Evolutionary conservation across 2,113 vertebrate genomes (phyloP).

Genomic region (Myocastor coypus): DNA sequence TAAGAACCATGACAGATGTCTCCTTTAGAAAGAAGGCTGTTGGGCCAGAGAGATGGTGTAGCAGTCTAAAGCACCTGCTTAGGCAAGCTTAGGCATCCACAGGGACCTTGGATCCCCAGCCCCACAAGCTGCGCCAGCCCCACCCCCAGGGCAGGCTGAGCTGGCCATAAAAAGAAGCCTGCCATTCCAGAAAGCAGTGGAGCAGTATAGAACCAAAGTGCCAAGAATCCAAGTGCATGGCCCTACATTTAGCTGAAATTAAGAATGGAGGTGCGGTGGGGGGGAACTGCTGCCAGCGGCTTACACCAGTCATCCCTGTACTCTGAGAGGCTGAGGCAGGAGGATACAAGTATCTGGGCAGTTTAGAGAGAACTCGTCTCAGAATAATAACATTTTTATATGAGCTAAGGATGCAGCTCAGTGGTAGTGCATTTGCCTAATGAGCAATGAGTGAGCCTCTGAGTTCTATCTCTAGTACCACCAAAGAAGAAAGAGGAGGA

Average conservation of each 20-base stretch:
- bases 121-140: too few relatives aligned
- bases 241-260: background rate
- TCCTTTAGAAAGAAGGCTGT: background rate
- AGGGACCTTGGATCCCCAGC: too few relatives aligned
- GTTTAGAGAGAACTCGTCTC: background rate
- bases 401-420: background rate
- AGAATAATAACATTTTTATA: background rate
- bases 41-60: too few relatives aligned
- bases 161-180: background rate
- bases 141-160: too few relatives aligned
- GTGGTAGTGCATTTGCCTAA: background rate
- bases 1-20: background rate
- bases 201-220: background rate
- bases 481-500: conserved; percentile 10
- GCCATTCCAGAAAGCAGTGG: background rate
- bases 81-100: too few relatives aligned
- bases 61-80: too few relatives aligned
- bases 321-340: background rate
- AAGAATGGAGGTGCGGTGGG: background rate
- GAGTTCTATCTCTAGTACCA: background rate
- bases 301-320: background rate
- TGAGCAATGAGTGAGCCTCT: background rate
- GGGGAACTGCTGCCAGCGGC: background rate
- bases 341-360: background rate
- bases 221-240: background rate